Evolutionary conservation across 2,888 invertebrate genomes (phyloP), one percentile per base, ranked within the genome.

Genomic region (Leptarthrus brevirostris): DNA sequence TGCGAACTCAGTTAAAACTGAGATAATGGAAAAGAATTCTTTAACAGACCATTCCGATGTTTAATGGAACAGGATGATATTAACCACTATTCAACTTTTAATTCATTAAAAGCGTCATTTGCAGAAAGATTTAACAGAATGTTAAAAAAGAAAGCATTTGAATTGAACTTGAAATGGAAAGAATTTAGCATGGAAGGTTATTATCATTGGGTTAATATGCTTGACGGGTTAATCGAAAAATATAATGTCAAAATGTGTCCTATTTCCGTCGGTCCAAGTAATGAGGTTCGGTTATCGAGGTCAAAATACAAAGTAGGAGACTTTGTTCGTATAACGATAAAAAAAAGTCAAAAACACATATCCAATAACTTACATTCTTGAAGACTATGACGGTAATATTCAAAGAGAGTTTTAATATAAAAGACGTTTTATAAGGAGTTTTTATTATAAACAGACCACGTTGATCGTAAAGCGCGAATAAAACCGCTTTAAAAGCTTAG

Each of bases 1-100:
- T n/a, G n/a, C n/a, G n/a, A n/a, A n/a, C n/a, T n/a, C n/a, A n/a
- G n/a, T n/a, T n/a, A n/a, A n/a, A n/a, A n/a, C n/a, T n/a, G n/a
- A 30, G 64, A 64, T 18, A n/a, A 64, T 20, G 64, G 64, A 12
- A 64, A 24, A 18, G 64, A 64, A 24, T 64, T 64, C 44, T 64
- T 64, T 40, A 64, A 64, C 36, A 36, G 36, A 54, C 8, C 24
- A 10, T 54, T 54, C n/a, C 24, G 2, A 8, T 8, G 26, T 1
- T 6, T 54, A 4, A 26, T 54, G 34, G 36, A 36, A 36, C 16
- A 61, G 4, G 2, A 61, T 36, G 18, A 36, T 18, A 40, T 61
- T 30, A 61, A 61, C 34, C 61, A 61, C 30, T 61, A 61, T 61
- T 61, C 40, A 16, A 61, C 36, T 4, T 61, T 36, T 16, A 61